These are phyloP conservation scores for Spatula versicolor DNA, from an alignment of 2,797 vertebrate genomes.

Conservation along the genomic window DNA sequence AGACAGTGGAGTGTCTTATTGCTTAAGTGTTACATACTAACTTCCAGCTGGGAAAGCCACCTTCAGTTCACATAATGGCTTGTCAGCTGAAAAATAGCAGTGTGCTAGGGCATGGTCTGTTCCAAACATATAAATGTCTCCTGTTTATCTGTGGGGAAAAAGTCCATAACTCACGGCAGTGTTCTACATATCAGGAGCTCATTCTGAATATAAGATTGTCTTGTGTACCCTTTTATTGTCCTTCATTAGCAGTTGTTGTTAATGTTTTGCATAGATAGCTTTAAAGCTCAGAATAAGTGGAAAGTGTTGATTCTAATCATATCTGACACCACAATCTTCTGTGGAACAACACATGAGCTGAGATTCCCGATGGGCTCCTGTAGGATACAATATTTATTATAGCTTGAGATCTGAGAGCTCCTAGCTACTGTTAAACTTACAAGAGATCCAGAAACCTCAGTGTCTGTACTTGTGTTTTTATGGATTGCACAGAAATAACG, in stretches of 20 bases:
- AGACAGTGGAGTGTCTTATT: not conserved
- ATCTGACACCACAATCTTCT: constrained; percentile 79
- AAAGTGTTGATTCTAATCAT: constrained; percentile 79
- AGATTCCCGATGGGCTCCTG: constrained; percentile 72
- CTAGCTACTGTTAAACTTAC: constrained; percentile 69
- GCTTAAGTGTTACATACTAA: not conserved
- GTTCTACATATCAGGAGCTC: not conserved
- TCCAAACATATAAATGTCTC: not conserved
- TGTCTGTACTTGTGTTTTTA: constrained; percentile 57
- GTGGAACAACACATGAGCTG: constrained; percentile 66
- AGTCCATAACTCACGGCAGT: not conserved
- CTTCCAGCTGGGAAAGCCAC: constrained; percentile 51
- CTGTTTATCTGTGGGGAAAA: not conserved
- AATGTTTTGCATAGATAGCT: constrained; percentile 60
- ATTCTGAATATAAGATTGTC: rapidly evolving
- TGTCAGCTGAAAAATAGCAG: constrained; percentile 18
- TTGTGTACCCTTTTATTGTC: not conserved
- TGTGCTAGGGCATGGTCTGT: not conserved
- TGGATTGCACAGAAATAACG: constrained; percentile 56
- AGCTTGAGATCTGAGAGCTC: constrained; percentile 76
- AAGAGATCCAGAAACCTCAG: constrained; percentile 66
- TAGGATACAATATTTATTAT: constrained; percentile 80
- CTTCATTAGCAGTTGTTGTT: constrained; percentile 54
- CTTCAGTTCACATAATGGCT: constrained; percentile 40
- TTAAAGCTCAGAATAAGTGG: constrained; percentile 70